phyloP scores from a whole-genome alignment of 2,888 invertebrate species.

The Oegoconia quadripuncta region DNA sequence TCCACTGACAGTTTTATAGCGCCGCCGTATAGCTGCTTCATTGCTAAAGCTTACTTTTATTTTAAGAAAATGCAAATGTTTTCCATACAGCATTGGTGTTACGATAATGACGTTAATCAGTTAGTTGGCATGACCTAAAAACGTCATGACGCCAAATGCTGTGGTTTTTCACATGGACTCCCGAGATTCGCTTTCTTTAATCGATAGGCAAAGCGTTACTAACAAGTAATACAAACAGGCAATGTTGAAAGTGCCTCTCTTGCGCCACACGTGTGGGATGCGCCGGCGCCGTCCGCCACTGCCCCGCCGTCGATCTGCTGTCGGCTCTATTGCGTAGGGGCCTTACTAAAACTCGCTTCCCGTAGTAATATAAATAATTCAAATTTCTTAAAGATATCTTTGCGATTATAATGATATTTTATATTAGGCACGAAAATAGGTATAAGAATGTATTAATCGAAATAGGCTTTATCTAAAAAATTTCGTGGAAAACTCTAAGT shows the following conservation, averaged over 20 bases:
- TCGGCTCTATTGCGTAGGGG: conserved; percentile 47
- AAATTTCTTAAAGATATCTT: too few species aligned
- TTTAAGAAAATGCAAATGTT: conserved; percentile 23
- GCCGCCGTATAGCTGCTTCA: conserved; percentile 20
- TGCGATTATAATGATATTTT: too few species aligned
- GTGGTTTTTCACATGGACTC: conserved; percentile 35
- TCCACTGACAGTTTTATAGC: conserved; percentile 38
- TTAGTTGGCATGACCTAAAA: conserved; percentile 25
- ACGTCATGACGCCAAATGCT: conserved; percentile 37
- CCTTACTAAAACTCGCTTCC: too few species aligned
- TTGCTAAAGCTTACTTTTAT: conserved; percentile 25
- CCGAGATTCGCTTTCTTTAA: conserved; percentile 61
- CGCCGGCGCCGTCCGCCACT: conserved; percentile 69
- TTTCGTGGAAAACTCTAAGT: too few species aligned
- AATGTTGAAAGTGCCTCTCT: conserved; percentile 72
- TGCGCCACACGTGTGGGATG: conserved; percentile 77
- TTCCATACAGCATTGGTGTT: conserved; percentile 25
- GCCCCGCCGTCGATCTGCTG: conserved; percentile 37
- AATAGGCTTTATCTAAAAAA: too few species aligned
- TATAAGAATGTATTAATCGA: too few species aligned
- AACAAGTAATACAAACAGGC: conserved; percentile 63
- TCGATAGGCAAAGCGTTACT: conserved; percentile 58
- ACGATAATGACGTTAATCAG: conserved; percentile 32
- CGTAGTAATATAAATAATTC: too few species aligned
- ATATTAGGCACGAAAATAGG: too few species aligned